A percentile compares a stretch with the other conserved stretches of the same genome.
These are phyloP conservation scores for Arctocebus calabarensis DNA, from an alignment of 2,797 vertebrate species.

Conservation along the genomic window DNA sequence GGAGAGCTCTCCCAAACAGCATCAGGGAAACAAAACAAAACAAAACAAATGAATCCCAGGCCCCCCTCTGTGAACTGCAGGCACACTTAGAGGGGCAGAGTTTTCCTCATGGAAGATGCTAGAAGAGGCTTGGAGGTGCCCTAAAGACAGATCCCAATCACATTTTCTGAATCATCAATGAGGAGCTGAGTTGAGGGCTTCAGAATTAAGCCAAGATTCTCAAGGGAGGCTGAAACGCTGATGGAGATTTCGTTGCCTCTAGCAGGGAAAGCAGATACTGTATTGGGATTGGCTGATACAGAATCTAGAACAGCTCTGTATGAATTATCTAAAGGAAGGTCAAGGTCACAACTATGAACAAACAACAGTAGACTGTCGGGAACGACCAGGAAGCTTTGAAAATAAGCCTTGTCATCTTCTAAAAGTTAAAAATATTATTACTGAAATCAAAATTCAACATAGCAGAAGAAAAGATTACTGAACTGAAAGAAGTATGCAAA, in stretches of 20 bases:
- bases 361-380: neutral
- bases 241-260: neutral
- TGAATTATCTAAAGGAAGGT: neutral
- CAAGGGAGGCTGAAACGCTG: neutral
- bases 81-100: neutral
- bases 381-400: neutral
- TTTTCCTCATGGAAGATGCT: neutral
- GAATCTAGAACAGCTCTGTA: neutral
- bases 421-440: constrained; percentile 28
- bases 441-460: constrained; percentile 10
- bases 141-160: neutral
- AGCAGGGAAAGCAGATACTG: neutral
- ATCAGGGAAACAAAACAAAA: neutral
- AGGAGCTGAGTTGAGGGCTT: neutral
- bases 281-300: neutral
- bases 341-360: neutral
- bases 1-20: neutral
- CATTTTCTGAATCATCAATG: neutral
- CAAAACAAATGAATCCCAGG: neutral
- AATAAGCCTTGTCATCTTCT: neutral
- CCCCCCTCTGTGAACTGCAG: neutral
- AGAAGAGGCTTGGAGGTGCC: neutral
- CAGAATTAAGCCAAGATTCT: neutral
- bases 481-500: neutral
- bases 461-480: neutral